Base-by-base conservation (phyloP, 2,113 vertebrate genomes). In the Cynopterus brachyotis region DNA sequence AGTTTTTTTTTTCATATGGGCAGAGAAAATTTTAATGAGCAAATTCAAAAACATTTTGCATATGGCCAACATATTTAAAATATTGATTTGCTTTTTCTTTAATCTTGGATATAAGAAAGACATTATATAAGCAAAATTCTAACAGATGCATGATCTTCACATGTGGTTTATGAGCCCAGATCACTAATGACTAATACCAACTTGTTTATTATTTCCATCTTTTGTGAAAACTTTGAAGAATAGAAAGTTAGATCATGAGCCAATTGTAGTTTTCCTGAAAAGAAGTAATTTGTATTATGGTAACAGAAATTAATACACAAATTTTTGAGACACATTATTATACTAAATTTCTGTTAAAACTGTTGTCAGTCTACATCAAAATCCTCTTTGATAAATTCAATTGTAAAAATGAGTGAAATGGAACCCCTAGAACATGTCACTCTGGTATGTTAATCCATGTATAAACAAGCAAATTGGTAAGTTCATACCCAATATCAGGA, bases 121-220 rank as follows among this genome's bases (percentile, higher is more conserved):
- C 80, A 78, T 88, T 45, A 73, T 94, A 26, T 94, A 91, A 95
- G 45, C 69, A 94, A 50, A 87, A 76, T 90, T 72, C 67, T 78
- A 88, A 59, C 89, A 97, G 95, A 97, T 96, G 95, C 22, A 32
- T 80, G 17, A 40, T 91, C 80, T 82, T 96, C 88, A 94, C 90
- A 97, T 95, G 90, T 94, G 92, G 92, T 59, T 97, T 94, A 67
- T 89, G 37, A 97, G 70, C 66, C 96, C 24, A 84, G 80, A 96
- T 96, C 37, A 70, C 81, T 82, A 93, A 55, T 95, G 95, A 96
- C 83, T 95, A 97, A 92, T 92, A 80, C 66, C 35, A 80, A 80
- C 55, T 88, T 96, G 93, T 95, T 97, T 92, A 96, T 97, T 82
- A 90, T 91, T 97, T 97, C 97, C 94, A 98, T 93, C 60, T 72